Evolutionary conservation across 2,888 invertebrate genomes (phyloP).

Genomic region (Agriotes lineatus): DNA sequence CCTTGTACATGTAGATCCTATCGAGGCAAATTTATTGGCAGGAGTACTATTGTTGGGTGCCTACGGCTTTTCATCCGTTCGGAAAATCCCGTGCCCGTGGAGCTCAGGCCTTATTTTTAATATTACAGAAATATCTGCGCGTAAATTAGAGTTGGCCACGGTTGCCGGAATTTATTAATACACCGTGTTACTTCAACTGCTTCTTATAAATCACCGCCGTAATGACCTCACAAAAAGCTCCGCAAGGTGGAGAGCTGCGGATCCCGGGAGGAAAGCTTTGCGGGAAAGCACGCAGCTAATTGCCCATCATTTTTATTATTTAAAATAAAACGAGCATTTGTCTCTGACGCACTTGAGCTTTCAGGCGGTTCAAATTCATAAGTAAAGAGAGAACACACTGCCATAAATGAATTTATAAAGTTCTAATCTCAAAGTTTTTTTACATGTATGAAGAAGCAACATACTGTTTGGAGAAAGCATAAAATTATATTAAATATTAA

Average conservation of each 20-base stretch:
- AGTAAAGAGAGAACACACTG: too few relatives aligned
- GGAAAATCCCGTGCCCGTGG: slow-evolving; percentile 1
- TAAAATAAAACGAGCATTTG: too few relatives aligned
- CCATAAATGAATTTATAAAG: too few relatives aligned
- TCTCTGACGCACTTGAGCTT: too few relatives aligned
- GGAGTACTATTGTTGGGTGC: slow-evolving; percentile 11
- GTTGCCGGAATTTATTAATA: slow-evolving; percentile 8
- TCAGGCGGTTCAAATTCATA: too few relatives aligned
- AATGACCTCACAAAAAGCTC: slow-evolving; percentile 6
- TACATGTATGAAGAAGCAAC: too few relatives aligned
- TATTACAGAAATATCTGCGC: not conserved
- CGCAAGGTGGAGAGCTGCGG: not conserved
- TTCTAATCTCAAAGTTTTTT: too few relatives aligned
- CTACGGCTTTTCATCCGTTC: slow-evolving; percentile 22
- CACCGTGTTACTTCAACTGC: slow-evolving; percentile 6
- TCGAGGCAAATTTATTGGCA: slow-evolving; percentile 29
- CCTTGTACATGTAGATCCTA: slow-evolving; percentile 35
- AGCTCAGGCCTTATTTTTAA: too few relatives aligned
- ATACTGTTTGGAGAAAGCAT: too few relatives aligned
- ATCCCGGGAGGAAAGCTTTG: slow-evolving; percentile 3
- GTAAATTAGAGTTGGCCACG: not conserved
- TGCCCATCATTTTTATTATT: slow-evolving; percentile 2
- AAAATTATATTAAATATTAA: too few relatives aligned
- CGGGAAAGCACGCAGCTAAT: slow-evolving; percentile 6
- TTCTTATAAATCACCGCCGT: not conserved